Percentiles rank a stretch among this genome's conserved stretches.
phyloP scores from a whole-genome alignment of 2,113 vertebrate species.

The Oryzias woworae region DNA sequence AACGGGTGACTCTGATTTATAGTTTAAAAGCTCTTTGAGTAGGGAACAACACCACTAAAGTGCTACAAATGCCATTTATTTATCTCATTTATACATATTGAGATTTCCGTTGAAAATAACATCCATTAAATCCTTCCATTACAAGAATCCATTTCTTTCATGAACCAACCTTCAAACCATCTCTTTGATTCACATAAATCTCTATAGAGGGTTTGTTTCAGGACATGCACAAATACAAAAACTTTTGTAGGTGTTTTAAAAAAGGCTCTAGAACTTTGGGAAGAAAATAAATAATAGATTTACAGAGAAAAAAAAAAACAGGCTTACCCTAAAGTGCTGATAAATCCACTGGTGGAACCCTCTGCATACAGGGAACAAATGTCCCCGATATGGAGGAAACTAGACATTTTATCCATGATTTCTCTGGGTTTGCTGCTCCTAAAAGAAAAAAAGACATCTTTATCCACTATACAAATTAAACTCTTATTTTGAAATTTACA shows the following conservation, averaged over 20 bases:
- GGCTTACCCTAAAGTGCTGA: constrained; percentile 98
- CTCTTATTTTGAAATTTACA: too few species aligned
- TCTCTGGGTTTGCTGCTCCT: constrained; percentile 73
- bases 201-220: constrained; percentile 9
- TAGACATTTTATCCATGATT: constrained; percentile 98
- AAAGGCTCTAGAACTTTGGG: too few species aligned
- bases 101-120: neutral
- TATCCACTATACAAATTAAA: too few species aligned
- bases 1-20: too few species aligned
- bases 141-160: neutral
- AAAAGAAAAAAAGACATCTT: constrained; percentile 12
- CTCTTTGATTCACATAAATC: neutral
- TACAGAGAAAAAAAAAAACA: neutral
- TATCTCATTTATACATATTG: neutral
- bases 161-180: neutral
- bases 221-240: neutral
- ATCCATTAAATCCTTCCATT: neutral
- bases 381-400: constrained; percentile 96
- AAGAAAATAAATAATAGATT: neutral
- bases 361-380: constrained; percentile 97
- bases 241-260: too few species aligned
- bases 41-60: neutral
- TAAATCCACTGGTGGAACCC: constrained; percentile 96
- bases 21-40: neutral
- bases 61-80: too few species aligned